Base-by-base conservation (phyloP, 2,113 vertebrate genomes). In the Psittacara wagleri region DNA sequence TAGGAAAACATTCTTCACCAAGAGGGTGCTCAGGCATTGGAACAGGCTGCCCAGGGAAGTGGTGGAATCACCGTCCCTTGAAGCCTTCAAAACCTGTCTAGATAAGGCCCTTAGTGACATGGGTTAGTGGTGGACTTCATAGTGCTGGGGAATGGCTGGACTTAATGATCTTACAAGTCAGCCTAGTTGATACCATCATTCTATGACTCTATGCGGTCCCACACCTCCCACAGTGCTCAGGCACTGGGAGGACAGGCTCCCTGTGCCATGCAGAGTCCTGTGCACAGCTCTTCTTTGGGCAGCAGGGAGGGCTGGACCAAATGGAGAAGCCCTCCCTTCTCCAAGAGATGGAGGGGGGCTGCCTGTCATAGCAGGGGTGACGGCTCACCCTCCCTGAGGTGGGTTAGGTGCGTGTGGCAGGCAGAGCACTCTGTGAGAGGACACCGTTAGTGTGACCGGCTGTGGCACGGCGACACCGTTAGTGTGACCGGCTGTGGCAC, bases 371-470 rank as follows among this genome's bases (percentile, higher is more conserved):
- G 39, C 8, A 10, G 33, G 44, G 73, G 44, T 46, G 79, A 11
- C 8, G 24, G 37, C 7, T 35, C 12, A 24, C 46, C 23, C 64
- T 75, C 76, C n/a, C 68, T 1, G 24, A 72, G 37, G 55, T 35
- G 15, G 20, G 83, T 98, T 97, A 98, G 75, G n/a, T 12, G 41
- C 83, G 72, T 83, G 66, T 19, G 48, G 86, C 88, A 73, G 96
- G 83, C 95, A 93, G 67, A 94, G 69, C 86, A 96, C 72, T 67
- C 92, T 57, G 86, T 97, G 78, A 82, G 79, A 91, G 41, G 39
- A 89, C 64, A 91, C 4, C 28, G 90, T 96, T 96, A 97, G 83
- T 2, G 20, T 51, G 90, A 52, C 85, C 4, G 7, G 23, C 61
- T 0, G 0, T 0, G 0, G 49, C 69, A 62, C 3, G 4, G 33